Conservation (phyloP, 2,113 vertebrate genomes). For the Corythornis cristatus region DNA sequence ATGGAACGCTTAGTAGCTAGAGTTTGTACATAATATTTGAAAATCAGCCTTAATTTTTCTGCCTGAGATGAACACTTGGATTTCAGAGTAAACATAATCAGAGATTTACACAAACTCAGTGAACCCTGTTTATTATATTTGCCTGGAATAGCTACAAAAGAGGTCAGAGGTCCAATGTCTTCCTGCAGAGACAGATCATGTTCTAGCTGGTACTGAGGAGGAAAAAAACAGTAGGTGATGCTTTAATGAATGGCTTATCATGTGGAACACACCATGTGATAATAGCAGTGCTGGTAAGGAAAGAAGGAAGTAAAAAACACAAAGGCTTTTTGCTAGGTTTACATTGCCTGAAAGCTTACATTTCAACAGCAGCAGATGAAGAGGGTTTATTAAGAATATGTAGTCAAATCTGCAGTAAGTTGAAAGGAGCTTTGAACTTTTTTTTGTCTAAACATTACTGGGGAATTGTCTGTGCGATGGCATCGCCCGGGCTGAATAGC, state of each 20-base stretch:
- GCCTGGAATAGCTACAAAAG: constrained; percentile 81
- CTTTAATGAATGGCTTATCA: constrained; percentile 89
- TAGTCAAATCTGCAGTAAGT: constrained; percentile 61
- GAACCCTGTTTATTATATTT: constrained; percentile 85
- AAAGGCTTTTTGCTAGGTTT: constrained; percentile 71
- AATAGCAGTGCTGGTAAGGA: constrained; percentile 79
- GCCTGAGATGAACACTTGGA: constrained; percentile 81
- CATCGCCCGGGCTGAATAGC: constrained; percentile 11
- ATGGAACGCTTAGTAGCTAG: constrained; percentile 78
- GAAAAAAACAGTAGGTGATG: constrained; percentile 85
- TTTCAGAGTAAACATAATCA: constrained; percentile 84
- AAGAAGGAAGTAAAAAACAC: constrained; percentile 71
- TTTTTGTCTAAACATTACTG: constrained; percentile 38
- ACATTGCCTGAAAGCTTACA: constrained; percentile 67
- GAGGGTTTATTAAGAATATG: constrained; percentile 58
- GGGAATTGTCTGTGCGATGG: constrained; percentile 29
- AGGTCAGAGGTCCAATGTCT: constrained; percentile 83
- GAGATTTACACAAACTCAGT: constrained; percentile 82
- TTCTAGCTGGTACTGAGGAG: constrained; percentile 84
- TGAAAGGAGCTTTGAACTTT: constrained; percentile 64
- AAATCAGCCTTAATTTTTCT: constrained; percentile 81
- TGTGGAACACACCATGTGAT: constrained; percentile 86
- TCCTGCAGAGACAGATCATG: constrained; percentile 86
- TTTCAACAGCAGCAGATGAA: constrained; percentile 68
- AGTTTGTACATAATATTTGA: constrained; percentile 84